These are phyloP conservation scores for Tetranychus truncatus DNA, from an alignment of 2,888 invertebrate species.

Conservation along the genomic window DNA sequence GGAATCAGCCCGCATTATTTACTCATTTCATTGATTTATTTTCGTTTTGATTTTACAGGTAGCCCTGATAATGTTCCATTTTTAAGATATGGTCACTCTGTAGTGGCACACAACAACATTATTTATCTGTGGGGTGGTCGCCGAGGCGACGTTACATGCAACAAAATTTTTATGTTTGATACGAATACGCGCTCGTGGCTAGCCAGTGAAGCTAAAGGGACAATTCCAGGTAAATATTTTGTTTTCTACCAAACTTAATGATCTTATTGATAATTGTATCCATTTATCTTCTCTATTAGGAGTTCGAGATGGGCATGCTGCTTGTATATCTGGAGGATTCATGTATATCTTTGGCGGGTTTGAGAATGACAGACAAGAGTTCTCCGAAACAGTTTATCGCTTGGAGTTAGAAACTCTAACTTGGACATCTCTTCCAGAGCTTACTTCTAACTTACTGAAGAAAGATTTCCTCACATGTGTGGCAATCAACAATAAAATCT, in stretches of 20 bases:
- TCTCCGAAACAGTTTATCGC: constrained; percentile 37
- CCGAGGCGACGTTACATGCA: not conserved
- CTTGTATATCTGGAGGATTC: constrained; percentile 53
- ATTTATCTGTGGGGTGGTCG: constrained; percentile 62
- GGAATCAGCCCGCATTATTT: too few relatives aligned
- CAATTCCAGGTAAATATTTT: not conserved
- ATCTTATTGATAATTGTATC: not conserved
- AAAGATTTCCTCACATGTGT: constrained; percentile 77
- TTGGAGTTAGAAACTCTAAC: too few relatives aligned
- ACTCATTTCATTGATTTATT: too few relatives aligned
- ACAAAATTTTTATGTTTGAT: not conserved
- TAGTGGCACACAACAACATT: constrained; percentile 52
- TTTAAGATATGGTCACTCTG: constrained; percentile 81
- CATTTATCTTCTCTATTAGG: not conserved
- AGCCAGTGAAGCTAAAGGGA: not conserved
- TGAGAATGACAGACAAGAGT: constrained; percentile 60
- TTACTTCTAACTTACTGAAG: constrained; percentile 45
- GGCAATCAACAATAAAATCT: constrained; percentile 56
- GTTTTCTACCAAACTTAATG: not conserved
- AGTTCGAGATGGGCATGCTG: constrained; percentile 76
- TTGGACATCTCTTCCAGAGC: too few relatives aligned
- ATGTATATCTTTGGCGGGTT: constrained; percentile 85
- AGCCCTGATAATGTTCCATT: constrained; percentile 39
- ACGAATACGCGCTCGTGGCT: not conserved
- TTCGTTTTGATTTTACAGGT: not conserved